Conservation (phyloP, 53 echinoderm and acorn worm genomes). For the Crossaster papposus region DNA sequence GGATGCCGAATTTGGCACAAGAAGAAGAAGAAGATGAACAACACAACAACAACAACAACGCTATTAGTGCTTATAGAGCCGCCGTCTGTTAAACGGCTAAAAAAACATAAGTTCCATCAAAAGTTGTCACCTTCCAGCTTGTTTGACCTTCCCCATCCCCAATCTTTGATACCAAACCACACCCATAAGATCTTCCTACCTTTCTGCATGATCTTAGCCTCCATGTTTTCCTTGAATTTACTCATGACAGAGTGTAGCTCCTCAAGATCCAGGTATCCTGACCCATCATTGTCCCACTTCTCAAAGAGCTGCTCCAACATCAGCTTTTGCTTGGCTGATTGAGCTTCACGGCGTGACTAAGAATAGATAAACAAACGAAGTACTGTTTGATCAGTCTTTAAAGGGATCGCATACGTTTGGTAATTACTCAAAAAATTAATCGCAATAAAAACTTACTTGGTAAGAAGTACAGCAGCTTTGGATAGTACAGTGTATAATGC, state of each 20-base stretch:
- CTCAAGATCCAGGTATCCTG: slow-evolving; percentile 93
- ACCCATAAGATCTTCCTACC: slow-evolving; percentile 52
- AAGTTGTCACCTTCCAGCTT: background rate
- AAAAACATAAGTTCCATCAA: background rate
- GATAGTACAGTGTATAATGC: no score
- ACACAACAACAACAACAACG: no score
- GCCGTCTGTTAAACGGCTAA: no score
- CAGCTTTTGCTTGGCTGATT: slow-evolving; percentile 75
- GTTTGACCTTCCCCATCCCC: background rate
- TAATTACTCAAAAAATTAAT: no score
- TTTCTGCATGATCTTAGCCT: slow-evolving; percentile 88
- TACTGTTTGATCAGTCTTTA: background rate
- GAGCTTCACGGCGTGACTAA: slow-evolving; percentile 84
- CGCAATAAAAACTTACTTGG: no score
- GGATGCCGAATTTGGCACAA: no score
- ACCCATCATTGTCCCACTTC: slow-evolving; percentile 99
- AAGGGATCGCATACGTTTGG: no score
- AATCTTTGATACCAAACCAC: background rate
- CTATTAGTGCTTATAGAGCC: no score
- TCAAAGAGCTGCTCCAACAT: slow-evolving; percentile 96
- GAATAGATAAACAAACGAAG: background rate
- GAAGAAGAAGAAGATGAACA: no score
- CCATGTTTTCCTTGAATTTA: slow-evolving; percentile 99
- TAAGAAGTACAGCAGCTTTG: no score
- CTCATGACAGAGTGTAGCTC: slow-evolving; percentile 90